Conservation (phyloP, 2,113 vertebrate species). For the Camelus dromedarius region DNA sequence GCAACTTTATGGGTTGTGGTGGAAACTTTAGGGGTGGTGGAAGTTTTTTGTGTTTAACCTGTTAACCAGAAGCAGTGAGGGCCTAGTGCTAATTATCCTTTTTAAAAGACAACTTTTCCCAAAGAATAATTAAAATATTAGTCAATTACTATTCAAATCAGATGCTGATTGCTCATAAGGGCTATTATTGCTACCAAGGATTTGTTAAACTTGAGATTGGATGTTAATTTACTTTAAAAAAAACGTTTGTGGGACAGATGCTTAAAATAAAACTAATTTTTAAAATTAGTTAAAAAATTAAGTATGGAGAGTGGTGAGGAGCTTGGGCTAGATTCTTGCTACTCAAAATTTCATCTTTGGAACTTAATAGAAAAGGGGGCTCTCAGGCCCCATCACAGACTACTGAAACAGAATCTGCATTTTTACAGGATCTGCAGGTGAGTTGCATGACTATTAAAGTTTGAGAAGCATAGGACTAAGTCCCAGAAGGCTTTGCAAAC, state of each 20-base stretch:
- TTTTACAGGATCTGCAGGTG: neutral
- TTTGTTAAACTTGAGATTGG: neutral
- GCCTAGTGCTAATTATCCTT: neutral
- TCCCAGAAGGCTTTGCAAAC: neutral
- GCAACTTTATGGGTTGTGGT: slow-evolving; percentile 96
- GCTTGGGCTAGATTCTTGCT: neutral
- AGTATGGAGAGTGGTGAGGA: slow-evolving; percentile 66
- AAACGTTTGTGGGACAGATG: neutral
- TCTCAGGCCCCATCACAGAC: neutral
- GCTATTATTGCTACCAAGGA: slow-evolving; percentile 61
- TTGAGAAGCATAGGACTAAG: neutral
- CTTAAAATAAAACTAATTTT: neutral
- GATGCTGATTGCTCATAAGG: slow-evolving; percentile 62
- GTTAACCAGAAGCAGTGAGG: neutral
- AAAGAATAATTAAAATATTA: slow-evolving; percentile 12
- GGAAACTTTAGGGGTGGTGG: slow-evolving; percentile 92
- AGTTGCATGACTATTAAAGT: neutral
- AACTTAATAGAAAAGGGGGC: neutral
- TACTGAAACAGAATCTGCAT: neutral
- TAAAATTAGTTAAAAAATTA: slow-evolving; percentile 54
- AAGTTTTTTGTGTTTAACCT: neutral
- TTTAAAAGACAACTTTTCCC: neutral
- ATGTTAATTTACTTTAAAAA: neutral
- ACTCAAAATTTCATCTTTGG: neutral
- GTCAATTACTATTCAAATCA: neutral